These are phyloP conservation scores for Stictonetta naevosa DNA, from an alignment of 2,113 vertebrate genomes.

Conservation along the genomic window DNA sequence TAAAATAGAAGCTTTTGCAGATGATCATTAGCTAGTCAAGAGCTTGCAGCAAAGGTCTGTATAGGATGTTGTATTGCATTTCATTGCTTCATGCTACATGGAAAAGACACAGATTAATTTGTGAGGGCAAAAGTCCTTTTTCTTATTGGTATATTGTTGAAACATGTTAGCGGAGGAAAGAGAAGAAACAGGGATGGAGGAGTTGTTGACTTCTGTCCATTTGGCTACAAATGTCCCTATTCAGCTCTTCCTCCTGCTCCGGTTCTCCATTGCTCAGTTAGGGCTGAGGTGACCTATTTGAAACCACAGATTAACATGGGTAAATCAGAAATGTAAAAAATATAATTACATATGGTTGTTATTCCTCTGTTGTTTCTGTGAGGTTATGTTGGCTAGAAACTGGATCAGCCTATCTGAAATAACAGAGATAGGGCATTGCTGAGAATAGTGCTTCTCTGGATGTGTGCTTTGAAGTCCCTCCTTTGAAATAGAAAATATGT, in stretches of 20 bases:
- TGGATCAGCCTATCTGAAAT: neutral
- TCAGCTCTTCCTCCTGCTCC: neutral
- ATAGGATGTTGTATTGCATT: neutral
- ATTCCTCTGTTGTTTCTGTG: neutral
- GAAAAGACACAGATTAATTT: neutral
- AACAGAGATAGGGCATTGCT: neutral
- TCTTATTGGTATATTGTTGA: neutral
- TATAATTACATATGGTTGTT: neutral
- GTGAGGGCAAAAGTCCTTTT: neutral
- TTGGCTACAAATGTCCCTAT: neutral
- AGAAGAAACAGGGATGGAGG: neutral
- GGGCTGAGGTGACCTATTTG: neutral
- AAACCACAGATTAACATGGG: neutral
- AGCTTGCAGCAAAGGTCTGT: neutral
- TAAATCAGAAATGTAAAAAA: neutral
- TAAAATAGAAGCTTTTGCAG: neutral
- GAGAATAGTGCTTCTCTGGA: neutral
- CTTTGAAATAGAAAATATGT: neutral
- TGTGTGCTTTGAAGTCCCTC: neutral
- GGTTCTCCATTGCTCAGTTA: neutral
- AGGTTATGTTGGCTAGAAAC: neutral
- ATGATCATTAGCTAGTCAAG: neutral
- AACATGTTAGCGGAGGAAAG: fast-evolving
- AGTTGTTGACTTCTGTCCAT: neutral
- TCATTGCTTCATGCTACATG: neutral